Conservation (phyloP, 2,888 invertebrate species). For the Schizotus pectinicornis region DNA sequence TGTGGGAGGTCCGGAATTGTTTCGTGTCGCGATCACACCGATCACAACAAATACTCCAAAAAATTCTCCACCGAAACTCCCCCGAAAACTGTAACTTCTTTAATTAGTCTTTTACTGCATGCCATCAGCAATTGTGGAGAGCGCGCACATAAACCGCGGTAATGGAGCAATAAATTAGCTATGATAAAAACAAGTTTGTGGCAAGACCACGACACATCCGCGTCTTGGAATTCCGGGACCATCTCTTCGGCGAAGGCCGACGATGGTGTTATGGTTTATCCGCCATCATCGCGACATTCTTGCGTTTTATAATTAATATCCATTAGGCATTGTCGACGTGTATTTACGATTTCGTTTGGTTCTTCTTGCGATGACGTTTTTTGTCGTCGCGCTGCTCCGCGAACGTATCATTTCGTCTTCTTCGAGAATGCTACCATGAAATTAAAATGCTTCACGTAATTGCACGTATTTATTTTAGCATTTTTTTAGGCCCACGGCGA, state of each 20-base stretch:
- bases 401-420: too few species aligned
- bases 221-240: too few species aligned
- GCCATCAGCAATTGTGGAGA: conserved; percentile 35
- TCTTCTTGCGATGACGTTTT: too few species aligned
- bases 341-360: conserved; percentile 4
- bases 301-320: conserved; percentile 36
- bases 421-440: too few species aligned
- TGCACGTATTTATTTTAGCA: too few species aligned
- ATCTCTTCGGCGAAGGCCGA: too few species aligned
- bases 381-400: too few species aligned
- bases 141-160: conserved; percentile 35
- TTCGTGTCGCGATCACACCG: background rate
- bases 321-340: conserved; percentile 30
- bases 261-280: background rate
- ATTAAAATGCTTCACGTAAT: too few species aligned
- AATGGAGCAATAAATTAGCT: conserved; percentile 42
- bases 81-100: conserved; percentile 1
- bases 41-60: background rate
- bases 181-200: conserved; percentile 28
- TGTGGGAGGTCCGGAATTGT: conserved; percentile 15
- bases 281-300: conserved; percentile 28
- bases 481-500: too few species aligned
- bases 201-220: too few species aligned
- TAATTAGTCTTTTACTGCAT: conserved; percentile 45
- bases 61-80: background rate